Base-by-base conservation (phyloP, 2,113 vertebrate genomes). In the Ascaphus truei region DNA sequence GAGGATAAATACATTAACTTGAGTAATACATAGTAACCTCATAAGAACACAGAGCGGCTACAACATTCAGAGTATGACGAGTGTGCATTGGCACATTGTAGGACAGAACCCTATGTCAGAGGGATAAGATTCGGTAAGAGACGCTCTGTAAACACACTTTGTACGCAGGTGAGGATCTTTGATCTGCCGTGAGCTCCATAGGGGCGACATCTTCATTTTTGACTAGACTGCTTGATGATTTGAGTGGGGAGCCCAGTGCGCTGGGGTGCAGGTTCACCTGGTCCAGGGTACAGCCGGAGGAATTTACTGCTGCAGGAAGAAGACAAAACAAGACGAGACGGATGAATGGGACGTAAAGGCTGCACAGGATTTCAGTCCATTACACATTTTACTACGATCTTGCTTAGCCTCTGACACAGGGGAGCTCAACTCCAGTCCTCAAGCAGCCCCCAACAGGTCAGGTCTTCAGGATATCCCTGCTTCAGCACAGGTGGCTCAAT, bases 171-270 rank as follows among this genome's bases (percentile, higher is more conserved):
- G 92, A 85, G 30, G 89, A 80, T 71, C 87, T 82, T 26, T 94
- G 87, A 75, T 94, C 94, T 75, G 89, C 90, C 66, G 92, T 93
- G 72, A 99, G 91, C 82, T 98, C 97, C 97, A 99, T 99, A 23
- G 95, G 95, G 80, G 94, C 94, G 74, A 93, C 87, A 43, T 97
- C 94, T 84, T 99, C 95, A 64, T 86, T 94, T 83, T 99, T 99
- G 73, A 99, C 92, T 82, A 92, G 82, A 77, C 76, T 85, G 80
- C 79, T 89, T 73, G 88, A 89, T 59, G 89, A 84, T 79, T 95
- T 88, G 60, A 95, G 85, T 0, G 93, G 89, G 76, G 93, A 87
- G 79, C 95, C 91, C 87, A 96, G 86, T 76, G 90, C 81, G 86
- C 81, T 86, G 79, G 91, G 84, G 76, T 91, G 85, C 65, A 91